phyloP scores from a whole-genome alignment of 2,888 invertebrate species.

The Chymomyza fuscimana region DNA sequence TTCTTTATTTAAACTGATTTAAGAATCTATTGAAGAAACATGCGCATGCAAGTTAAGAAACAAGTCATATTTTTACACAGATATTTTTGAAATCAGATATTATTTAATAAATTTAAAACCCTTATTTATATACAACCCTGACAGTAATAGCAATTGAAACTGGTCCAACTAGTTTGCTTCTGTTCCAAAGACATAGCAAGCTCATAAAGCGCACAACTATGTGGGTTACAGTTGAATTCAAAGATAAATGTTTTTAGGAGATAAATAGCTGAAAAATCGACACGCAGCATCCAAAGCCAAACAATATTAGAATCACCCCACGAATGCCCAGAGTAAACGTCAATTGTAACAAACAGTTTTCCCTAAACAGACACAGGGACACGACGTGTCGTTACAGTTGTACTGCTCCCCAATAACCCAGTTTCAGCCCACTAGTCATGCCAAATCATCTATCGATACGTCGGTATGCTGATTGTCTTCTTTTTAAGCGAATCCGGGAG shows the following conservation, averaged over 20 bases:
- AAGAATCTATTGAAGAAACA: no score
- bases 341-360: slow-evolving; percentile 61
- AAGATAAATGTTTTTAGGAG: slow-evolving; percentile 52
- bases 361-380: slow-evolving; percentile 18
- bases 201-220: neutral
- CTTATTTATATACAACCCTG: no score
- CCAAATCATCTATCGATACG: slow-evolving; percentile 70
- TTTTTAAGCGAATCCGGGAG: neutral
- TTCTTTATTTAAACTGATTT: no score
- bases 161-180: neutral
- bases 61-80: no score
- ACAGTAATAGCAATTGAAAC: no score
- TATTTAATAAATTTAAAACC: no score
- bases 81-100: no score
- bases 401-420: neutral
- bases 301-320: slow-evolving; percentile 64
- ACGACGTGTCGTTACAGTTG: neutral
- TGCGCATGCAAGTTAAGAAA: no score
- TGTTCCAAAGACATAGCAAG: neutral
- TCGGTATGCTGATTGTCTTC: slow-evolving; percentile 50
- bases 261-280: slow-evolving; percentile 45
- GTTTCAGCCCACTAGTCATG: slow-evolving; percentile 14
- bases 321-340: slow-evolving; percentile 65
- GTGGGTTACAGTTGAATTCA: slow-evolving; percentile 40
- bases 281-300: slow-evolving; percentile 24